phyloP scores from a whole-genome alignment of 2,797 vertebrate genomes.

The Cynopterus sphinx region DNA sequence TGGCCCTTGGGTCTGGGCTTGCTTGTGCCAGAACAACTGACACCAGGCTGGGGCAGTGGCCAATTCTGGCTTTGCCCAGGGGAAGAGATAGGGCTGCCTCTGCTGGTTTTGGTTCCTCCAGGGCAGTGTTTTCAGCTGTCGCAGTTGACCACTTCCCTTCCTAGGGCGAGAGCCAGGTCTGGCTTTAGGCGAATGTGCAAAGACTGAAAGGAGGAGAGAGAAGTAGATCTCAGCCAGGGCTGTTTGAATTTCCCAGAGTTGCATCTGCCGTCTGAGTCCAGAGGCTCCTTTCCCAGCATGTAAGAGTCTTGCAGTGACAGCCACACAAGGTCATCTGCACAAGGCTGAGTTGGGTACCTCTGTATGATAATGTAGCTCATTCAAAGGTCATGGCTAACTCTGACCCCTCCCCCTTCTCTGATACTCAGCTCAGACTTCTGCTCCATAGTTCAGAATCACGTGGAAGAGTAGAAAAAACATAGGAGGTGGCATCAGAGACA shows the following conservation, averaged over 20 bases:
- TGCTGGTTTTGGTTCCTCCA: not conserved
- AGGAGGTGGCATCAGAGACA: not conserved
- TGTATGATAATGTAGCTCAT: rapidly evolving
- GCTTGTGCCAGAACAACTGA: not conserved
- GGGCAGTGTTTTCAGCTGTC: not conserved
- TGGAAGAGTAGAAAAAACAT: not conserved
- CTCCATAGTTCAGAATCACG: not conserved
- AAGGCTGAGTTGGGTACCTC: not conserved
- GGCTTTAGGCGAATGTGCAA: not conserved
- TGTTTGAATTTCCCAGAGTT: not conserved
- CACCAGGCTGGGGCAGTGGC: not conserved
- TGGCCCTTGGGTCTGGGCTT: not conserved
- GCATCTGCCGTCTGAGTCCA: not conserved
- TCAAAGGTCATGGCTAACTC: not conserved
- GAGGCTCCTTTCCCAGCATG: not conserved
- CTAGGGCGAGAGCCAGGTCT: not conserved
- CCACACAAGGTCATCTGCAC: not conserved
- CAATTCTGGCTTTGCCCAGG: not conserved
- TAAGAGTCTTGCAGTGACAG: not conserved
- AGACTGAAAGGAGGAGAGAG: not conserved
- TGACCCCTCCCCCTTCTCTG: not conserved
- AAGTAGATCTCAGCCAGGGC: not conserved
- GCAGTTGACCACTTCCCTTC: conserved; percentile 28
- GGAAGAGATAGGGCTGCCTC: not conserved
- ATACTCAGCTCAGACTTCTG: not conserved